Percentiles rank a stretch among this genome's conserved stretches.
These are phyloP conservation scores for Stichodactyla helianthus DNA, from an alignment of 64 coral and sea anemone species.

Conservation along the genomic window DNA sequence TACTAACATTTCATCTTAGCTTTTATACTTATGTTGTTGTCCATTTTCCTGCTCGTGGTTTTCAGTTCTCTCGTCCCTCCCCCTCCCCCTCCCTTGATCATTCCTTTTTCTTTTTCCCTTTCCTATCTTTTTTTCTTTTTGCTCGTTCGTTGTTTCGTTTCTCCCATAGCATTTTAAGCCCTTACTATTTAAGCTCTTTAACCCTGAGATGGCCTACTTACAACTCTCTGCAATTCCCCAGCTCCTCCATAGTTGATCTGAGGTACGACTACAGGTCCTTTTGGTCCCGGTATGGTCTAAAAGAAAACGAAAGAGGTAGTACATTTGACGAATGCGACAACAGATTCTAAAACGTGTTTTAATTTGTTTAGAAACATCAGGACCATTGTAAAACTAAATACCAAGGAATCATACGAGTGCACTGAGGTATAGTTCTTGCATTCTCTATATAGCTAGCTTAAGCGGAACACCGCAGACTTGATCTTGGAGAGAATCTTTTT, in stretches of 20 bases:
- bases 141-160: not conserved
- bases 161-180: too few species aligned
- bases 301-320: not conserved
- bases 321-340: not conserved
- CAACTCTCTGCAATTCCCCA: not conserved
- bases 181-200: too few species aligned
- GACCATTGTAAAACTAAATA: too few species aligned
- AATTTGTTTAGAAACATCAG: too few species aligned
- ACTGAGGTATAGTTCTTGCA: too few species aligned
- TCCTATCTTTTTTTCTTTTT: not conserved
- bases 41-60: not conserved
- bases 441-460: too few species aligned
- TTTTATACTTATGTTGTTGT: not conserved
- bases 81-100: too few species aligned
- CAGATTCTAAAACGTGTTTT: not conserved
- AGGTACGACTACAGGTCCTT: constrained; percentile 22
- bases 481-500: too few species aligned
- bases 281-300: constrained; percentile 24
- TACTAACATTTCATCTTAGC: too few species aligned
- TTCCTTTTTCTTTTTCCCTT: too few species aligned
- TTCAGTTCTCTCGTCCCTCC: not conserved
- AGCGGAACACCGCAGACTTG: too few species aligned
- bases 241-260: constrained; percentile 25
- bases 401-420: too few species aligned
- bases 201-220: not conserved